Evolutionary conservation across 2,888 invertebrate species (phyloP).

Genomic region (Parnassius glacialis): DNA sequence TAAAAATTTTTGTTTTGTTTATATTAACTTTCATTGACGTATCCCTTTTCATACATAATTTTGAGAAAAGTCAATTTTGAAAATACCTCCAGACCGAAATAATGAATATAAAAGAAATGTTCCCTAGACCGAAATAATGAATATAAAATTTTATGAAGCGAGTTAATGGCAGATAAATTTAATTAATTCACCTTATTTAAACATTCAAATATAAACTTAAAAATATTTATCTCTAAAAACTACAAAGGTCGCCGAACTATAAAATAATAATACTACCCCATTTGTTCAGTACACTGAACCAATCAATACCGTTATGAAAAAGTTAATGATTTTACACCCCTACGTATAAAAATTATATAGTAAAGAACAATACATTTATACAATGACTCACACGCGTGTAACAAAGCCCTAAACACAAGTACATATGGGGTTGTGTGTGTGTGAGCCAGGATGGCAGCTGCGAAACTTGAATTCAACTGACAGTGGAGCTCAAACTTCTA

Average conservation of each 20-base stretch:
- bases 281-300: constrained; percentile 15
- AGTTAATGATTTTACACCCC: constrained; percentile 31
- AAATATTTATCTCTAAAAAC: neutral
- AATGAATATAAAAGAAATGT: too few species aligned
- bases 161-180: too few species aligned
- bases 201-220: too few species aligned
- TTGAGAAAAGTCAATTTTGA: too few species aligned
- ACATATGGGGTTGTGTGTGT: constrained; percentile 36
- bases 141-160: too few species aligned
- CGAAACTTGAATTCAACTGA: constrained; percentile 65
- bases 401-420: constrained; percentile 36
- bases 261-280: constrained; percentile 17
- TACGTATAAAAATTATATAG: constrained; percentile 35
- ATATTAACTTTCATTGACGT: too few species aligned
- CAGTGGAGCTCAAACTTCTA: constrained; percentile 68
- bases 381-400: constrained; percentile 34
- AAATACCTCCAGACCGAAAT: too few species aligned
- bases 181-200: too few species aligned
- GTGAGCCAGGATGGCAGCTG: constrained; percentile 65
- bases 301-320: constrained; percentile 26
- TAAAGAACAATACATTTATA: constrained; percentile 34
- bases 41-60: too few species aligned
- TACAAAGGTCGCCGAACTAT: constrained; percentile 9
- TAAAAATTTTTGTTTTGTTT: too few species aligned
- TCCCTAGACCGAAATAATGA: too few species aligned